Evolutionary conservation across 2,113 vertebrate genomes (phyloP), one percentile per base, ranked within the genome.

Genomic region (Nesogale talazaci): DNA sequence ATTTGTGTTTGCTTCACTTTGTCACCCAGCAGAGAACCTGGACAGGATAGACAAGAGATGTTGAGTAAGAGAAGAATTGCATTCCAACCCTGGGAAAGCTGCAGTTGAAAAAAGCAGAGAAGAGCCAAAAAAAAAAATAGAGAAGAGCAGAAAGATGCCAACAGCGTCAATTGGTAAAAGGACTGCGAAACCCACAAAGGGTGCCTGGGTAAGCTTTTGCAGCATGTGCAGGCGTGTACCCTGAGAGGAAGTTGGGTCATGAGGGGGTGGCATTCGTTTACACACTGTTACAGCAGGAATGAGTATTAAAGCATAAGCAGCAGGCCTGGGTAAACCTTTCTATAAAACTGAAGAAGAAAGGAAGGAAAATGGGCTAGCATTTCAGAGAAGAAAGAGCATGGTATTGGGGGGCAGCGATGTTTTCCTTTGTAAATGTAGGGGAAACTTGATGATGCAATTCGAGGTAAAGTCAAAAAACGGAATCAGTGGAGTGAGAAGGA

Each of bases 241-340:
- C 31, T 52, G 72, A 91, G 10, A 20, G 67, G 84, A 88, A 85
- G 65, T 63, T 23, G 72, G n/a, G 36, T 57, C 89, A 56, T 74
- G 40, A 95, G n/a, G n/a, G 88, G 92, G 23, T 52, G 1, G 36
- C 83, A 90, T 75, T 86, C 67, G 34, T 29, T 77, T 90, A 74
- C 15, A 95, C 80, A 83, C 95, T 93, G 92, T 92, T 90, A 90
- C 61, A 84, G 70, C 72, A 6, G 9, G 25, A 79, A 34, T 86
- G 16, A 42, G 11, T 67, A 59, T 38, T 76, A 31, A 91, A 92
- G 67, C 67, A 56, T 9, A 52, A 46, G 63, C 17, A 65, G 67
- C 23, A 88, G 57, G 63, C 88, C 16, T 59, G 61, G n/a, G 42
- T 61, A 75, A 70, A 93, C 17, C 27, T 94, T 95, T 94, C 86